Base-by-base conservation (phyloP, 1,140 invertebrate species). In the Drosophila sp. region DNA sequence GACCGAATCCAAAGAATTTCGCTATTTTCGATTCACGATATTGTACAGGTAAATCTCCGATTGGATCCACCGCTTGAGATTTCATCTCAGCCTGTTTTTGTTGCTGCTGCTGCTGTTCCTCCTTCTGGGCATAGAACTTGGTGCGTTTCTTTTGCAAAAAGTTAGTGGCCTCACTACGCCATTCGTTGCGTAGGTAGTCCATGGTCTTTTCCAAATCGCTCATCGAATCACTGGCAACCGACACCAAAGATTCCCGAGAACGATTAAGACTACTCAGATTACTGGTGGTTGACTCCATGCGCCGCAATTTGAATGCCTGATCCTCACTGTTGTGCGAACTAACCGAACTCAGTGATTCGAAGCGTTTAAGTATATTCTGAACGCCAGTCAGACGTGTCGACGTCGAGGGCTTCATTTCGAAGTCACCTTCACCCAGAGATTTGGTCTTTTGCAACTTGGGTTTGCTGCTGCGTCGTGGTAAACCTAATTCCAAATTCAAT, bases 111-210 rank as follows among this genome's bases (percentile, higher is more conserved):
- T 65, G 60, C 11, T 81, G 54, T 8, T 87, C 82, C 23, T 78
- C 73, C 40, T 82, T 78, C 27, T 91, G 62, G 4, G 83, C 76
- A 61, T 80, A 92, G 40, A 90, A 92, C 27, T 76, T 86, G n/a
- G 89, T 72, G 0, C 91, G 75, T 60, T 92, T 92, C 41, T 80
- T 91, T 50, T 92, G 89, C 50, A 92, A 54, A 29, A 92, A 92
- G 40, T 91, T 91, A 0, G 91, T 91, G 4, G 91, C 91, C 44
- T 92, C 91, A 54, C 67, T 92, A 27, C 90, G 90, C 91, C 91
- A 92, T 62, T 91, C 91, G 2, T 86, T 83, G 38, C 90, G 80
- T 60, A 92, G 71, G 50, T 92, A 90, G 10, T 91, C 91, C 90
- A 92, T 92, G 2, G 91, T 92, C 23, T 71, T 82, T 50, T 92